Evolutionary conservation across 2,888 invertebrate genomes (phyloP).

Genomic region (Sipha maydis): DNA sequence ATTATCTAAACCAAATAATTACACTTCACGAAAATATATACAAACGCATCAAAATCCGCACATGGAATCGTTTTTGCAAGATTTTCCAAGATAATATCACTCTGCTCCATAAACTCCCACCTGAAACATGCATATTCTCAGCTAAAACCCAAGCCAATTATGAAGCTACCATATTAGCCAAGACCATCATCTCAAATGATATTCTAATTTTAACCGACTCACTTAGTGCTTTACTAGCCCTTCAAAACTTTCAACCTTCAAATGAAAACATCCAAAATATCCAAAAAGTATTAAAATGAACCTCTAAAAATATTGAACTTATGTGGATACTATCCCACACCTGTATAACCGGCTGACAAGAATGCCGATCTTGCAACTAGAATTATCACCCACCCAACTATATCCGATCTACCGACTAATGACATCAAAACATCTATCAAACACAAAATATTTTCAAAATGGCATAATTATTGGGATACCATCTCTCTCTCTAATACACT

Average conservation of each 20-base stretch:
- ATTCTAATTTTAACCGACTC: too few relatives aligned
- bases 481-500: slow-evolving; percentile 20
- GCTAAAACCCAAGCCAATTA: background rate
- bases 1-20: background rate
- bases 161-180: background rate
- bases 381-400: slow-evolving; percentile 1
- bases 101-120: background rate
- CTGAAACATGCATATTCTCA: background rate
- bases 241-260: too few relatives aligned
- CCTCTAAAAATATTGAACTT: background rate
- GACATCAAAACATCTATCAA: slow-evolving; percentile 17
- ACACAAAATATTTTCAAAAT: slow-evolving; percentile 5
- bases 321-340: background rate
- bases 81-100: background rate
- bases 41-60: background rate
- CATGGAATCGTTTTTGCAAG: background rate
- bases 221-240: too few relatives aligned
- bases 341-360: background rate
- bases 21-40: background rate
- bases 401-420: slow-evolving; percentile 15
- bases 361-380: background rate
- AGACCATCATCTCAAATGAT: too few relatives aligned
- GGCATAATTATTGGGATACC: slow-evolving; percentile 17
- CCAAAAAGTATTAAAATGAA: too few relatives aligned
- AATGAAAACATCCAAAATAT: too few relatives aligned